These are phyloP conservation scores for Gymnothorax javanicus DNA, from an alignment of 2,797 vertebrate species.

Conservation along the genomic window DNA sequence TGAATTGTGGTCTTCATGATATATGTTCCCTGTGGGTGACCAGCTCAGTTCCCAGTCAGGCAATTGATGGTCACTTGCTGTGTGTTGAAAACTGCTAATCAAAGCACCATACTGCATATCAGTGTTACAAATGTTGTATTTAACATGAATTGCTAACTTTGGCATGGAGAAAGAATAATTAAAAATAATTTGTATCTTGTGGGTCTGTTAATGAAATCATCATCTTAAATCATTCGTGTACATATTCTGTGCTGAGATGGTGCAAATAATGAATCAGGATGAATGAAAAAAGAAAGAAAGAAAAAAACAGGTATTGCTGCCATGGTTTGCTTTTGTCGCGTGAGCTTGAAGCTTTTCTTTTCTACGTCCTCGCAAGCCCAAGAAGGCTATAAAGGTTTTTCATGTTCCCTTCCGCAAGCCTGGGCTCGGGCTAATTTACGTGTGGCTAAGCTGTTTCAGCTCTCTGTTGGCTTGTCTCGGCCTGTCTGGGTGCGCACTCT, in stretches of 20 bases:
- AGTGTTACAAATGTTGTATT: no score
- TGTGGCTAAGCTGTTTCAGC: not conserved
- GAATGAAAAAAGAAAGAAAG: not conserved
- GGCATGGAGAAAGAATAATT: not conserved
- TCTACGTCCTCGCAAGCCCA: not conserved
- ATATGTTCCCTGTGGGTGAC: no score
- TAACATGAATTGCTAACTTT: no score
- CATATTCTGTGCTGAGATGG: not conserved
- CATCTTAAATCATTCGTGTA: not conserved
- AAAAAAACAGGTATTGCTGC: not conserved
- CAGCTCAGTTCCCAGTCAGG: no score
- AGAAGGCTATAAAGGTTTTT: not conserved
- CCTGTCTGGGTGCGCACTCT: conserved; percentile 21
- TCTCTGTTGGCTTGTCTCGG: not conserved
- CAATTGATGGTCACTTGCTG: no score
- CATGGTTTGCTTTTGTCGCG: not conserved
- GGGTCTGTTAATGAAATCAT: not conserved
- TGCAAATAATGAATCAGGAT: not conserved
- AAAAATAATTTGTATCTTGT: not conserved
- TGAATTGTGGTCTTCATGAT: no score
- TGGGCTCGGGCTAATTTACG: not conserved
- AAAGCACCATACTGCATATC: no score
- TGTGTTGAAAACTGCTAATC: no score
- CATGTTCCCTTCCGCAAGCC: not conserved
- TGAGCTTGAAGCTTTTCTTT: not conserved